Percentiles rank a stretch among this genome's conserved stretches.
phyloP scores from a whole-genome alignment of 2,888 invertebrate genomes.

The Liopterus haemorrhoidalis region DNA sequence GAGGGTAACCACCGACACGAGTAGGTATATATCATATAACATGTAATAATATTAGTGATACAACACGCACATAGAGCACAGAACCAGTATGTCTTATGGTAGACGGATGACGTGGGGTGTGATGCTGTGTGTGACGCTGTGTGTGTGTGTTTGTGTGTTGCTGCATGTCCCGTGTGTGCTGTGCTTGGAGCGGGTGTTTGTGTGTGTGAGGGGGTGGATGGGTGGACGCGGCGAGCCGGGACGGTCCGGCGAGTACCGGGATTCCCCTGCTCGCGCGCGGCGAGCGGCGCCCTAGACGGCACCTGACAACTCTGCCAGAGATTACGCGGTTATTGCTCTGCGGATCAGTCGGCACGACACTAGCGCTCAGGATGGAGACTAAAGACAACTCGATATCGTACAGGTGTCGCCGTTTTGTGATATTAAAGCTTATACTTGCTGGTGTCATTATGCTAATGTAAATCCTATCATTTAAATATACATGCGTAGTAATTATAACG shows the following conservation, averaged over 20 bases:
- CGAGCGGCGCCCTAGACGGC: no score
- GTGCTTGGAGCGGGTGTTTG: background rate
- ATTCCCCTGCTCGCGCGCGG: no score
- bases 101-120: no score
- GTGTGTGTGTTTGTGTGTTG: no score
- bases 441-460: conserved; percentile 22
- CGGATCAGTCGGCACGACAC: conserved; percentile 20
- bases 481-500: conserved; percentile 21
- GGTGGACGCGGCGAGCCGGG: conserved; percentile 19
- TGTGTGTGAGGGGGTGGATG: background rate
- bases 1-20: no score
- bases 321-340: conserved; percentile 19
- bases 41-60: no score
- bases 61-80: no score
- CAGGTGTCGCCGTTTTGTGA: conserved; percentile 10
- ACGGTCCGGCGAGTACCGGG: conserved; percentile 8
- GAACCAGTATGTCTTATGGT: no score
- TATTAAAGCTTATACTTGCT: conserved; percentile 21
- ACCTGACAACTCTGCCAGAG: no score
- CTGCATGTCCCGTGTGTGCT: no score
- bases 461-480: conserved; percentile 18
- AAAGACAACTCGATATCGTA: conserved; percentile 5
- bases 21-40: no score
- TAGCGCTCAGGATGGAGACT: background rate
- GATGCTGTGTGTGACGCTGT: no score